A percentile compares a stretch with the other conserved stretches of the same genome.
Evolutionary conservation across 2,113 vertebrate species (phyloP).

Genomic region (Poeciliopsis occidentalis): DNA sequence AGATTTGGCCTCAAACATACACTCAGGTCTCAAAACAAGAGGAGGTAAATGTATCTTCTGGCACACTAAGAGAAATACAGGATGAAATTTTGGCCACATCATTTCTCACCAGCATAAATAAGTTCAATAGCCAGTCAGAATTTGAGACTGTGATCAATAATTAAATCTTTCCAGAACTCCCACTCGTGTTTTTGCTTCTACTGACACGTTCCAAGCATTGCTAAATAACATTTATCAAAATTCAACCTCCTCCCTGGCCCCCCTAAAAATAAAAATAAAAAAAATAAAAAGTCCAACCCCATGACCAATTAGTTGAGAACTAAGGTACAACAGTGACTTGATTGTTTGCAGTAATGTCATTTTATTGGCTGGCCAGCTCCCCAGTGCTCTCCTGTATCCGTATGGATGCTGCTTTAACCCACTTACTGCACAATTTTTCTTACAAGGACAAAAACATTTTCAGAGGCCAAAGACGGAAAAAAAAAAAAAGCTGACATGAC

Average conservation of each 20-base stretch:
- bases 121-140: slow-evolving; percentile 34
- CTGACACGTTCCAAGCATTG: slow-evolving; percentile 20
- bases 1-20: not conserved
- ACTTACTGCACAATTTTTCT: slow-evolving; percentile 26
- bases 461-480: slow-evolving; percentile 27
- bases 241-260: too few species aligned
- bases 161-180: not conserved
- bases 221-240: not conserved
- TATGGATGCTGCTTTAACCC: slow-evolving; percentile 23
- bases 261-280: not conserved
- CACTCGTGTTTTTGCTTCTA: not conserved
- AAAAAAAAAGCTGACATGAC: slow-evolving; percentile 38
- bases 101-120: slow-evolving; percentile 44
- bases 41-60: not conserved
- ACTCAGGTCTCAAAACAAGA: not conserved
- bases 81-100: slow-evolving; percentile 13
- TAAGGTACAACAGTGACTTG: slow-evolving; percentile 66
- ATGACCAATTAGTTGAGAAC: slow-evolving; percentile 25
- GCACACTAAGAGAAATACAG: not conserved
- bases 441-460: slow-evolving; percentile 38
- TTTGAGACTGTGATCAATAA: slow-evolving; percentile 9
- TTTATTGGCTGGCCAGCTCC: slow-evolving; percentile 50
- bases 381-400: slow-evolving; percentile 53
- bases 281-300: slow-evolving; percentile 16
- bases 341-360: slow-evolving; percentile 48